These are phyloP conservation scores for Antedon mediterranea DNA, from an alignment of 53 echinoderm and acorn worm species.

Conservation along the genomic window DNA sequence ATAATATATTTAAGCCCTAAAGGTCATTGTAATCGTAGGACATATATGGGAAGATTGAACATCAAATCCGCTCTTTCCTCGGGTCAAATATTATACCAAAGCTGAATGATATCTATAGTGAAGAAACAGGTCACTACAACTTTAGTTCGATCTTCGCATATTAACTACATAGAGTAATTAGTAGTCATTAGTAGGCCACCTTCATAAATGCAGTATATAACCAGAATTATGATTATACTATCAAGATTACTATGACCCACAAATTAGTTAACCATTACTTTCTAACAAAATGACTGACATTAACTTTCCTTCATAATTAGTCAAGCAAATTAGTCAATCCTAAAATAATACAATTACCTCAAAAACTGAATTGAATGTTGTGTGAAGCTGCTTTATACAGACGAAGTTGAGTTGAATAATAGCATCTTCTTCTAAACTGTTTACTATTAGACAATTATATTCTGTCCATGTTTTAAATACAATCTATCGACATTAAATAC, in stretches of 20 bases:
- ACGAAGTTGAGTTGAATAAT: no score
- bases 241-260: background rate
- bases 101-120: background rate
- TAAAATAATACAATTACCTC: no score
- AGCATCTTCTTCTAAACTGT: no score
- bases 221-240: background rate
- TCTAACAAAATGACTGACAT: background rate
- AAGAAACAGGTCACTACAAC: background rate
- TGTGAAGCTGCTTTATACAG: no score
- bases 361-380: no score
- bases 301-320: background rate
- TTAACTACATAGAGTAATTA: background rate
- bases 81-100: background rate
- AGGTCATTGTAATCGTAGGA: background rate
- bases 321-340: no score
- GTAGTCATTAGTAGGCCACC: background rate
- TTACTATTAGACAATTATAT: no score
- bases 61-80: background rate
- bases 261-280: background rate
- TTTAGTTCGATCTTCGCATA: background rate
- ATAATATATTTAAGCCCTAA: background rate
- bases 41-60: background rate
- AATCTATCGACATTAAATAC: no score
- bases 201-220: background rate
- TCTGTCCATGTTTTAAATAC: no score